Evolutionary conservation across 2,888 invertebrate genomes (phyloP), one percentile per base, ranked within the genome.

Genomic region (Ceratothoa steindachneri): DNA sequence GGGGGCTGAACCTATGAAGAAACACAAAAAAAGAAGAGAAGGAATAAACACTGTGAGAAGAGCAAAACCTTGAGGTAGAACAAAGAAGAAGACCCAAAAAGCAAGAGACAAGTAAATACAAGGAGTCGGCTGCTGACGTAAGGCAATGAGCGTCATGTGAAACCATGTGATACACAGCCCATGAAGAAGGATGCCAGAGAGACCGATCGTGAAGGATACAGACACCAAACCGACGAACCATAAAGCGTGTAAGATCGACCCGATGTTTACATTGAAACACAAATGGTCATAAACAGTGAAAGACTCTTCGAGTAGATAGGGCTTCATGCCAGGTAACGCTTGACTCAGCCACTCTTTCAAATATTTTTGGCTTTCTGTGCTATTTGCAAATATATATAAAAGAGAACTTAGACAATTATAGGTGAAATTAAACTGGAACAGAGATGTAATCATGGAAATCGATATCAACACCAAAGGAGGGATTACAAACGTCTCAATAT

Each of bases 351-450:
- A 60, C 12, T 60, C 22, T 60, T 60, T 60, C 60, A 60, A 12
- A 60, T 60, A 24, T 24, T 24, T 60, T 60, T 60, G 60, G 24
- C 60, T 24, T 12, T 60, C 27, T 24, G 27, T 22, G 27, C 24
- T 22, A 60, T 60, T n/a, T 12, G 60, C 60, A 60, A 60, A 60
- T 24, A 60, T 24, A 24, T 60, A 60, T n/a, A 60, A 60, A 60
- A 60, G 12, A 9, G 60, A 60, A 60, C 60, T 24, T 60, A 60
- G 24, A n/a, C 19, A 24, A 24, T 60, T 24, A 60, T 24, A 60
- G 27, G 12, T 22, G 60, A 60, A 60, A 60, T 60, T 60, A 22
- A 24, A 60, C 27, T 60, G 19, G 60, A 60, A 60, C 1, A 24
- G 24, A 1, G 60, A 60, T 3, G 27, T 24, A 1, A 60, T 12